Evolutionary conservation across 2,797 vertebrate species (phyloP).

Genomic region (Vespertilio murinus): DNA sequence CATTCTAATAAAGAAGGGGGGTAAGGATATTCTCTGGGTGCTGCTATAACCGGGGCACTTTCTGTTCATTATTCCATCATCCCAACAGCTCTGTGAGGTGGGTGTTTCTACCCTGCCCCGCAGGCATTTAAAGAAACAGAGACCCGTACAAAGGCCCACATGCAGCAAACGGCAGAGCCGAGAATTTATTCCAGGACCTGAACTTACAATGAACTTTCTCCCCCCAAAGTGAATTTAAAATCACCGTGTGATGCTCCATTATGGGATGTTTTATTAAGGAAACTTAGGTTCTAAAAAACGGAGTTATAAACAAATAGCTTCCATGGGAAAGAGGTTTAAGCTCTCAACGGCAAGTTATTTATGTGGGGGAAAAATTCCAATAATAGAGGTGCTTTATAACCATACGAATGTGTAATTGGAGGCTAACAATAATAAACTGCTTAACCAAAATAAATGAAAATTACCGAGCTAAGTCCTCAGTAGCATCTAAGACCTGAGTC

Average conservation of each 20-base stretch:
- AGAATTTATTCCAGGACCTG: conserved; percentile 6
- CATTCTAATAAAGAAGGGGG: neutral
- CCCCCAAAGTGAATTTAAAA: neutral
- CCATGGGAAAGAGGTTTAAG: conserved; percentile 32
- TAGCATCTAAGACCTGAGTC: neutral
- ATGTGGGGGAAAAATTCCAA: conserved; percentile 1
- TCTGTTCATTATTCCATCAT: neutral
- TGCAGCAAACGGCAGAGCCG: neutral
- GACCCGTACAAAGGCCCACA: neutral
- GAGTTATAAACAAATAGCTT: conserved; percentile 49
- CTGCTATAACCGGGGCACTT: neutral
- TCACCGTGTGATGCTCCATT: neutral
- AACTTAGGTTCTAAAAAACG: neutral
- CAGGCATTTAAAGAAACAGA: neutral
- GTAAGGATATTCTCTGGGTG: neutral
- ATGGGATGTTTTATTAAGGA: conserved; percentile 13
- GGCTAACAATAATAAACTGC: conserved; percentile 43
- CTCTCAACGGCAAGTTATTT: conserved; percentile 33
- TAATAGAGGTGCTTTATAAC: conserved; percentile 17
- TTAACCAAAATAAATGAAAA: conserved; percentile 52
- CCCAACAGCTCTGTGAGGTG: neutral
- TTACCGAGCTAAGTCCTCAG: neutral
- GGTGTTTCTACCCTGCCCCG: neutral
- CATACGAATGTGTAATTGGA: neutral
- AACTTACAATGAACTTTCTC: neutral